Evolutionary conservation across 2,113 vertebrate genomes (phyloP).

Genomic region (Gadus chalcogrammus): DNA sequence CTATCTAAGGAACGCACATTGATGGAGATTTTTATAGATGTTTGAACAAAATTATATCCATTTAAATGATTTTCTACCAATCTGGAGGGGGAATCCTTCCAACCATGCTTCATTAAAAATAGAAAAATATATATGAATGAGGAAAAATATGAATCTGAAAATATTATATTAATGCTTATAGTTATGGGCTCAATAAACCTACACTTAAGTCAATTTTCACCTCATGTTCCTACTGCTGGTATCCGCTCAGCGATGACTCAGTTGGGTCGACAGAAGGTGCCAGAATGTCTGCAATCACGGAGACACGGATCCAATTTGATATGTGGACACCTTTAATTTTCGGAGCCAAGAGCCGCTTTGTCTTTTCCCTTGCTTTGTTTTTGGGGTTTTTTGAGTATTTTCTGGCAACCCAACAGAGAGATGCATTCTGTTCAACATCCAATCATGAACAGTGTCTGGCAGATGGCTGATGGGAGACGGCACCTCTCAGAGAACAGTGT

Average conservation of each 20-base stretch:
- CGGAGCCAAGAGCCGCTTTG: slow-evolving; percentile 20
- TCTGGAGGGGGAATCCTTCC: no score
- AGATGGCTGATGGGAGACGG: slow-evolving; percentile 32
- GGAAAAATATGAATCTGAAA: no score
- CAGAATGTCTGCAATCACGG: slow-evolving; percentile 30
- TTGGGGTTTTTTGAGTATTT: slow-evolving; percentile 43
- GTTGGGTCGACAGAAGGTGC: slow-evolving; percentile 25
- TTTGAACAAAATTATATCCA: no score
- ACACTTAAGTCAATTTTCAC: no score
- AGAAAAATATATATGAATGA: no score
- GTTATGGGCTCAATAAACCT: no score
- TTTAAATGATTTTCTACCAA: no score
- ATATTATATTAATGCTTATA: no score
- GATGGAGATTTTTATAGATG: no score
- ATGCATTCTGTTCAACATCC: slow-evolving; percentile 40
- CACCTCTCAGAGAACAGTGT: slow-evolving; percentile 15
- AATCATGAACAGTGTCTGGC: slow-evolving; percentile 37
- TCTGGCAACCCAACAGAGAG: slow-evolving; percentile 37
- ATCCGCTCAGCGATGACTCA: slow-evolving; percentile 3
- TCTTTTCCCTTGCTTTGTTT: slow-evolving; percentile 10
- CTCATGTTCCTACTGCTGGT: no score
- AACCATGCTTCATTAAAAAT: no score
- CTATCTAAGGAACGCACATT: no score
- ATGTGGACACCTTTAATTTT: slow-evolving; percentile 39
- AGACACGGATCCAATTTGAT: slow-evolving; percentile 53